phyloP scores from a whole-genome alignment of 2,113 vertebrate genomes.

The Toxotes jaculatrix region DNA sequence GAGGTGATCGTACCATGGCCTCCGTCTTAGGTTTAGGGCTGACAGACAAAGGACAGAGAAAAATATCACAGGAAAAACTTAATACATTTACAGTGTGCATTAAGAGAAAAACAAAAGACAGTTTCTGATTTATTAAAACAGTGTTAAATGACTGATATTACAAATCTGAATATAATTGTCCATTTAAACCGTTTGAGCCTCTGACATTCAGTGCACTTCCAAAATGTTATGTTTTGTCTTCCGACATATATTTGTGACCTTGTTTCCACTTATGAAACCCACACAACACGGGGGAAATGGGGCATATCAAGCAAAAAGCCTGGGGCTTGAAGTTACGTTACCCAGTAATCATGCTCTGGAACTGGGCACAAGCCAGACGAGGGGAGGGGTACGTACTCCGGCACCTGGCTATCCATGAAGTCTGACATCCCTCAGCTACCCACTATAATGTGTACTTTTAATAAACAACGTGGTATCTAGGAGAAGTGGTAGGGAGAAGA shows the following conservation, averaged over 20 bases:
- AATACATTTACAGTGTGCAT: neutral
- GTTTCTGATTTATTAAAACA: neutral
- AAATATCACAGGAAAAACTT: neutral
- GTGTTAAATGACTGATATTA: too few species aligned
- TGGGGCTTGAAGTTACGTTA: conserved; percentile 22
- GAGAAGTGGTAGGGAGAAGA: neutral
- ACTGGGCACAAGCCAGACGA: conserved; percentile 16
- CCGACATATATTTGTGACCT: conserved; percentile 11
- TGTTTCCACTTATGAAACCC: conserved; percentile 24
- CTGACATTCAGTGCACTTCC: neutral
- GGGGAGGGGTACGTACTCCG: neutral
- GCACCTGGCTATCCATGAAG: conserved; percentile 27
- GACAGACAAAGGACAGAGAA: conserved; percentile 60
- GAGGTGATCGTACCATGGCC: conserved; percentile 99
- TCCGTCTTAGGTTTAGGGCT: conserved; percentile 99
- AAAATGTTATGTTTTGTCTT: conserved; percentile 9
- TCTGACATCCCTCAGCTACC: conserved; percentile 6
- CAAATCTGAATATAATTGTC: neutral
- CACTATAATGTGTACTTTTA: neutral
- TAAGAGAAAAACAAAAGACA: neutral
- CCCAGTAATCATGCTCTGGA: conserved; percentile 32
- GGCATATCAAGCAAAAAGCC: conserved; percentile 34
- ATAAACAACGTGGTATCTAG: neutral
- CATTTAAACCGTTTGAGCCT: neutral
- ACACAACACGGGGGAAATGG: conserved; percentile 17